Evolutionary conservation across 2,113 vertebrate species (phyloP), one percentile per base, ranked within the genome.

Genomic region (Potamarius usumacintae): DNA sequence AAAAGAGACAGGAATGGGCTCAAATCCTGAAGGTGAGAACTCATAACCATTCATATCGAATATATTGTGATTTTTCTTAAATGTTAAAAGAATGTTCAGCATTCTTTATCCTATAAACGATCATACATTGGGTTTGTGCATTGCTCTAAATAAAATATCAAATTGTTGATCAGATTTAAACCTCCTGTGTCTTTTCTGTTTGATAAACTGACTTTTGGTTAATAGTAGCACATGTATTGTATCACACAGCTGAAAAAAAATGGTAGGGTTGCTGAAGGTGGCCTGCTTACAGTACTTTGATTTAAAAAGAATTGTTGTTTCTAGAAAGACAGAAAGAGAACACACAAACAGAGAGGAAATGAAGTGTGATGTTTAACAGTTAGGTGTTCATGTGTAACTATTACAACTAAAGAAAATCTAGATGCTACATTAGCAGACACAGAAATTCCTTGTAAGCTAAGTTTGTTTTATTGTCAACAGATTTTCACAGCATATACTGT

Each of bases 141-240:
- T 25, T 50, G 57, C 57, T 60, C n/a, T 58, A 52, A 27, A 30
- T 79, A 15, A 58, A 80, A 85, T 30, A 82, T 60, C 5, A 20
- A 25, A 52, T n/a, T 83, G 6, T 53, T 67, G 50, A 69, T 67
- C 50, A 84, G 55, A 57, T 48, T 57, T 67, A 79, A 84, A 8
- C 72, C 27, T 78, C 27, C 27, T 18, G 5, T 50, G 86, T 69
- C 18, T 81, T 86, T 58, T 71, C 5, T 63, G 69, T 53, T 60
- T 74, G 55, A 74, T 30, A 6, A 82, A 82, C n/a, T 58, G 20
- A 69, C 55, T 85, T 74, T 58, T n/a, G 52, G 67, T 57, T 85
- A 85, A 85, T 74, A 30, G 27, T 42, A 74, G 67, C 83, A 72
- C 34, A 50, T 74, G 67, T 25, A n/a, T 57, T 42, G 83, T 22